A percentile compares a stretch with the other conserved stretches of the same genome.
These are phyloP conservation scores for Hippopotamyrus pictus DNA, from an alignment of 2,797 vertebrate genomes.

Conservation along the genomic window DNA sequence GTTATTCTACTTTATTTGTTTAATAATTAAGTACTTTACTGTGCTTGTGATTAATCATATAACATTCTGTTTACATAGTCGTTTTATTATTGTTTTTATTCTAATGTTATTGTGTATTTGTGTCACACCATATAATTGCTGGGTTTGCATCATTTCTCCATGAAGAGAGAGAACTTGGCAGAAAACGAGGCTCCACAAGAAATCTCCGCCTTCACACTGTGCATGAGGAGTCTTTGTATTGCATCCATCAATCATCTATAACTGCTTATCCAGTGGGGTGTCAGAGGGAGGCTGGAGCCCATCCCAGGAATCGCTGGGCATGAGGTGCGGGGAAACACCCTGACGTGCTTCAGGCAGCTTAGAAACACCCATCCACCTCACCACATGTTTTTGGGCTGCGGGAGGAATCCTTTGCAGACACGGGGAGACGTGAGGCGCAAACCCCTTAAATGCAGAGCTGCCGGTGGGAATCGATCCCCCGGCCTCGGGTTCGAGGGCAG, in stretches of 20 bases:
- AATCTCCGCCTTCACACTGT: background rate
- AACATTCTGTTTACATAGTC: background rate
- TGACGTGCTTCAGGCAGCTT: background rate
- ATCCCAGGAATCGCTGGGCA: background rate
- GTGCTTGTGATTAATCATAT: background rate
- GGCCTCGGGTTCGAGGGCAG: background rate
- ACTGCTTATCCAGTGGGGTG: background rate
- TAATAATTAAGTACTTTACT: background rate
- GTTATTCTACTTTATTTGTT: background rate
- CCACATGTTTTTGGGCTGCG: background rate
- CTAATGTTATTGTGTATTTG: background rate
- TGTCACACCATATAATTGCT: background rate
- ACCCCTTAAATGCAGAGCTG: background rate
- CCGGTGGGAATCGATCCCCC: background rate
- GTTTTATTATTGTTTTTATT: background rate
- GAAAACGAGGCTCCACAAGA: background rate
- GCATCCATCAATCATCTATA: background rate
- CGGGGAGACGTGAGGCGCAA: background rate
- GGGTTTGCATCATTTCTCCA: background rate
- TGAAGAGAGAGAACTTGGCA: background rate
- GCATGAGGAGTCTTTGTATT: background rate
- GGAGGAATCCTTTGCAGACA: background rate
- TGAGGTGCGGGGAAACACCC: background rate
- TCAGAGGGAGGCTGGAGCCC: background rate
- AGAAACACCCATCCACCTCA: background rate